phyloP scores from a whole-genome alignment of 1,140 invertebrate genomes.

The Microplitis demolitor region DNA sequence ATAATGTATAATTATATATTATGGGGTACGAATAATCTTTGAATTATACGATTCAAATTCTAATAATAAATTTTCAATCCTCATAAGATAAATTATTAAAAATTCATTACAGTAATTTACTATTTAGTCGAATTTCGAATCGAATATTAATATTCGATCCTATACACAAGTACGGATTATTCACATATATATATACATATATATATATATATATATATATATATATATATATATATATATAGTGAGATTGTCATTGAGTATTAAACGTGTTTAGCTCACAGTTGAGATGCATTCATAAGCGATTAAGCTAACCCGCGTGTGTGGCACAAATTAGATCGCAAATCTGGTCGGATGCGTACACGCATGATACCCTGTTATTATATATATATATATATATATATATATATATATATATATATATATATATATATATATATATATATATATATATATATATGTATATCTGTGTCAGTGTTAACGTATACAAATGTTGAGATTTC shows the following conservation, averaged over 20 bases:
- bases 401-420: neutral
- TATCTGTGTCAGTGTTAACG: neutral
- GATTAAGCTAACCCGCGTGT: slow-evolving; percentile 45
- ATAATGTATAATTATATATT: neutral
- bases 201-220: slow-evolving; percentile 2
- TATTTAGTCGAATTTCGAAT: no score
- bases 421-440: neutral
- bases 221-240: neutral
- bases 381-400: neutral
- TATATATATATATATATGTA: neutral
- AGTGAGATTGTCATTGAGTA: neutral
- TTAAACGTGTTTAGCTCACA: slow-evolving; percentile 29
- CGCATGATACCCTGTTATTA: neutral
- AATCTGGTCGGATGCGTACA: slow-evolving; percentile 11
- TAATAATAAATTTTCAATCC: no score
- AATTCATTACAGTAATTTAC: no score
- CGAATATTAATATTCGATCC: no score
- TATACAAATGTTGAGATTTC: neutral
- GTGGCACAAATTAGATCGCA: slow-evolving; percentile 18
- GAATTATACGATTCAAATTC: no score
- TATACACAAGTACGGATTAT: neutral
- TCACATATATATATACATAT: neutral
- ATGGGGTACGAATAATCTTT: neutral
- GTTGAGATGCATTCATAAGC: slow-evolving; percentile 47
- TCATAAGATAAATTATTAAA: no score